Conservation (phyloP, 2,113 vertebrate genomes). For the Entelurus aequoreus region DNA sequence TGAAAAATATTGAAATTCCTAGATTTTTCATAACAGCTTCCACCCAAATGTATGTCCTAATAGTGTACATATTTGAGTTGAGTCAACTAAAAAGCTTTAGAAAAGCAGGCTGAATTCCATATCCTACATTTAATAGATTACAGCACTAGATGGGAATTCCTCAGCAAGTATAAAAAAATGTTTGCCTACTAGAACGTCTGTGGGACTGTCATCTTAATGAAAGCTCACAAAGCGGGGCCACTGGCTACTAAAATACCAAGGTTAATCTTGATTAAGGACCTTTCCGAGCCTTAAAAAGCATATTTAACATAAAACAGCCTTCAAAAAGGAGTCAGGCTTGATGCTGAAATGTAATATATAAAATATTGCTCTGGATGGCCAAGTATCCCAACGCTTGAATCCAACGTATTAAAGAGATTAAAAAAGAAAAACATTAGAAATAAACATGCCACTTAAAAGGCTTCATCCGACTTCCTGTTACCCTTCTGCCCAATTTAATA, state of each 20-base stretch:
- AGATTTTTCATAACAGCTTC: background rate
- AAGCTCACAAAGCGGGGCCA: conserved; percentile 59
- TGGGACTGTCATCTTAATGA: conserved; percentile 66
- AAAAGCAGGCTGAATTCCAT: too few relatives aligned
- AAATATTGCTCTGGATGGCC: conserved; percentile 61
- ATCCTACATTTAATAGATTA: background rate
- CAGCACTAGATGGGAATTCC: conserved; percentile 1
- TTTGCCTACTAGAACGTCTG: conserved; percentile 40
- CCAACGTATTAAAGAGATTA: conserved; percentile 59
- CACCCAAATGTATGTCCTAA: background rate
- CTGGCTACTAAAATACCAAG: conserved; percentile 68
- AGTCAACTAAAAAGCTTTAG: background rate
- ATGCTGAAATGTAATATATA: conserved; percentile 44
- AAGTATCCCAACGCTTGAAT: conserved; percentile 56
- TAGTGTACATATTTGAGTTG: background rate
- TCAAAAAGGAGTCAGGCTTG: conserved; percentile 51
- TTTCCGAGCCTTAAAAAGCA: conserved; percentile 61
- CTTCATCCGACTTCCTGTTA: conserved; percentile 51
- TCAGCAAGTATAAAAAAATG: conserved; percentile 22
- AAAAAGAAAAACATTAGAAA: conserved; percentile 59
- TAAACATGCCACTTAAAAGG: conserved; percentile 53
- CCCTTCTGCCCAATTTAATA: conserved; percentile 49
- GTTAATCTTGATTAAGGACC: conserved; percentile 71
- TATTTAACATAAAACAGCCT: conserved; percentile 69
- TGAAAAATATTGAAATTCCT: too few relatives aligned